Evolutionary conservation across 2,888 invertebrate species (phyloP), one percentile per base, ranked within the genome.

Genomic region (Cinara cedri): DNA sequence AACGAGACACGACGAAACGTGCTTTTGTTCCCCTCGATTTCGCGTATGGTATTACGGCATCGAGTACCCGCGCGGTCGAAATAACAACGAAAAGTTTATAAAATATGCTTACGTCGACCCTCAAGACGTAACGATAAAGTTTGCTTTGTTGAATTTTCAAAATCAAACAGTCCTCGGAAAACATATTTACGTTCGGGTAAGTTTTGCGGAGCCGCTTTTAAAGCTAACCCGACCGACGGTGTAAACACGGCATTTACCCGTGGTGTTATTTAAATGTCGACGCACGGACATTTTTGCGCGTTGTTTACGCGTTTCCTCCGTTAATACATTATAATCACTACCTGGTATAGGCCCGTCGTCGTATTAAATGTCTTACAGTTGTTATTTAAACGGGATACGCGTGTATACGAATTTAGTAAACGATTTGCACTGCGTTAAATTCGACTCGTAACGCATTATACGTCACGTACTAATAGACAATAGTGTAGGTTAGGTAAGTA

Each of bases 121-220:
- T 49, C 4, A 16, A 49, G 46, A 34, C 34, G 19, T 62, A 46
- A 60, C 60, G 72, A 62, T 26, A 62, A 72, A 72, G 62, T 72
- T 72, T 14, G 26, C 49, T 34, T 62, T 62, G 62, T 72, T 34
- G 19, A 62, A 51, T 72, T 62, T 34, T 21, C 62, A 19, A 62
- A 49, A 49, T 60, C 49, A 62, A 72, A 72, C 62, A 49, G 49
- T 62, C 49, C 34, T 8, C 24, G 11, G 60, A 9, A n/a, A 34
- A 42, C 13, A 9, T 44, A 72, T 49, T 62, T 26, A 72, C 14
- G 26, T 62, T 60, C 26, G 19, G 62, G 60, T 49, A 34, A 72
- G 49, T 62, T 72, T 62, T n/a, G 55, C 16, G 3, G 19, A 54
- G 54, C 44, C 46, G n/a, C 24, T 55, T 19, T 46, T 44, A 55